Conservation (phyloP, 2,888 invertebrate species). For the Girardia tigrina region DNA sequence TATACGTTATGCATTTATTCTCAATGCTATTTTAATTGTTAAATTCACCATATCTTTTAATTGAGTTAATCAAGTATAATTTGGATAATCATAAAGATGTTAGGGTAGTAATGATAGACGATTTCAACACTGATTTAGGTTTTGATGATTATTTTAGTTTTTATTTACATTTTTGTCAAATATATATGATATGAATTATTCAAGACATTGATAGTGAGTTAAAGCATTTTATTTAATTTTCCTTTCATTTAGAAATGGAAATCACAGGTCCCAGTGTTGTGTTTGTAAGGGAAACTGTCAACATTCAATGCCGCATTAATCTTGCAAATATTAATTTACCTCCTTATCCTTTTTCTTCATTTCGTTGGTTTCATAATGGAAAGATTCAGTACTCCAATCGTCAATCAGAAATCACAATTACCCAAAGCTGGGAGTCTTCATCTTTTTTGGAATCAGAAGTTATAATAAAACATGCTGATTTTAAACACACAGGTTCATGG, state of each 20-base stretch:
- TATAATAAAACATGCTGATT: background rate
- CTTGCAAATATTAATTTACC: background rate
- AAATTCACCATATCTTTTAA: too few relatives aligned
- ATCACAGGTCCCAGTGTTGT: constrained; percentile 12
- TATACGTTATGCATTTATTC: too few relatives aligned
- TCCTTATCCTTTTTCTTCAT: background rate
- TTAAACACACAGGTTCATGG: background rate
- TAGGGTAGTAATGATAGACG: too few relatives aligned
- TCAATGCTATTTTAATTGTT: too few relatives aligned
- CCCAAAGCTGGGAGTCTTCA: background rate
- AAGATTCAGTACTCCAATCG: background rate
- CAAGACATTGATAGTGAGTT: too few relatives aligned
- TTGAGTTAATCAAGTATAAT: too few relatives aligned
- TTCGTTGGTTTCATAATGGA: constrained; percentile 20
- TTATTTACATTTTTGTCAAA: too few relatives aligned
- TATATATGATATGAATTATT: too few relatives aligned
- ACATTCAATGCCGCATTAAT: constrained; percentile 6
- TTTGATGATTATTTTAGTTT: too few relatives aligned
- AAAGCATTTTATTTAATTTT: too few relatives aligned
- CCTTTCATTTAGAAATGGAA: background rate
- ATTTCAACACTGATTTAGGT: too few relatives aligned
- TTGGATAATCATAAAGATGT: too few relatives aligned
- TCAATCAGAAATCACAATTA: background rate
- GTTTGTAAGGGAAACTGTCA: background rate
- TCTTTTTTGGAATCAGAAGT: background rate